phyloP scores from a whole-genome alignment of 2,113 vertebrate genomes.

The Callopanchax toddi region DNA sequence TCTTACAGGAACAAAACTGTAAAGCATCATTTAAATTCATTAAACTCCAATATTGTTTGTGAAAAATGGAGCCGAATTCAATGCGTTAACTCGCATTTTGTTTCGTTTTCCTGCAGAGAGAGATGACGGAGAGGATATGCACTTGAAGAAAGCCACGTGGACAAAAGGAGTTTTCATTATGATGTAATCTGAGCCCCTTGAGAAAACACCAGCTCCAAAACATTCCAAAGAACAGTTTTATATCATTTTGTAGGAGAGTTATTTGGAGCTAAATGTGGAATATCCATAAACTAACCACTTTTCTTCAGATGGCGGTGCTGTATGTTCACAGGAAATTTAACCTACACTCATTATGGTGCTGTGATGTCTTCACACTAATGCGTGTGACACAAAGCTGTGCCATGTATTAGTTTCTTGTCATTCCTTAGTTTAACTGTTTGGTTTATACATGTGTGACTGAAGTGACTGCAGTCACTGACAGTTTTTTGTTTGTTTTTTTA shows the following conservation, averaged over 20 bases:
- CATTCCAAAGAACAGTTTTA: constrained; percentile 34
- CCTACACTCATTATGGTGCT: constrained; percentile 17
- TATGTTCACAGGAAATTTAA: constrained; percentile 17
- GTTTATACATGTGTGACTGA: constrained; percentile 20
- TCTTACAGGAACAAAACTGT: constrained; percentile 5
- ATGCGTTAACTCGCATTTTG: constrained; percentile 28
- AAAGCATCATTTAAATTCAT: background rate
- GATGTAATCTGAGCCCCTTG: constrained; percentile 61
- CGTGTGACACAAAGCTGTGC: constrained; percentile 9
- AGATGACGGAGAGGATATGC: constrained; percentile 94
- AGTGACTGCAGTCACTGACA: constrained; percentile 28
- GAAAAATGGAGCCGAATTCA: background rate
- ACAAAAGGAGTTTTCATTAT: constrained; percentile 61
- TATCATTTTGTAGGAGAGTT: constrained; percentile 15
- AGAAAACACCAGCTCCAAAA: constrained; percentile 49
- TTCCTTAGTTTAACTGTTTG: constrained; percentile 49
- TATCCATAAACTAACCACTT: constrained; percentile 7
- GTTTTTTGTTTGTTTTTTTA: no score
- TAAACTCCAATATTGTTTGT: background rate
- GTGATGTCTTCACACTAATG: constrained; percentile 23
- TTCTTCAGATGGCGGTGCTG: constrained; percentile 19
- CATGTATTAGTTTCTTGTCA: background rate
- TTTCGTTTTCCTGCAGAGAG: constrained; percentile 82
- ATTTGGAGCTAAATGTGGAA: constrained; percentile 17
- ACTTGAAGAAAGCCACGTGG: constrained; percentile 81